Conservation (phyloP, 2,113 vertebrate genomes). For the Chionodraco myersi region DNA sequence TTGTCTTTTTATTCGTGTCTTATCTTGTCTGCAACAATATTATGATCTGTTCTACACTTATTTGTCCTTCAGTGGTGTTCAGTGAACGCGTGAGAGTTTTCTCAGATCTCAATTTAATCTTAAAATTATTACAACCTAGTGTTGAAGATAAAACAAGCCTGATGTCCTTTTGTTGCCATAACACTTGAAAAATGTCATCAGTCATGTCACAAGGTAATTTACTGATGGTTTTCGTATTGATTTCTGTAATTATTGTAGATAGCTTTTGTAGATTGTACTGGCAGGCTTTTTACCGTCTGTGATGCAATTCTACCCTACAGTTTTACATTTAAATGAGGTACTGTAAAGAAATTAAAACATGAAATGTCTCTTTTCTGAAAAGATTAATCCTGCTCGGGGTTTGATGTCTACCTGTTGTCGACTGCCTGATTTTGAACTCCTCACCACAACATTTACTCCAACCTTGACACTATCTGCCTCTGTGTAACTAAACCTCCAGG, state of each 20-base stretch:
- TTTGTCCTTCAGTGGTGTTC: constrained; percentile 17
- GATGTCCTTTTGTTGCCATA: constrained; percentile 1
- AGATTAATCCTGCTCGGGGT: neutral
- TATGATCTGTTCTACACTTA: constrained; percentile 16
- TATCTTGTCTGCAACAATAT: constrained; percentile 19
- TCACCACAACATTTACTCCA: constrained; percentile 51
- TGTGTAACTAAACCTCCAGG: constrained; percentile 40
- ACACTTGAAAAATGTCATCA: neutral
- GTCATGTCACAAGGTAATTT: neutral
- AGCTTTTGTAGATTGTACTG: neutral
- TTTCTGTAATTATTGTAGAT: neutral
- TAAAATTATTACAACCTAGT: neutral
- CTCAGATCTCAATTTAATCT: neutral
- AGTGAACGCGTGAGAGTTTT: neutral
- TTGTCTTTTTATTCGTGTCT: constrained; percentile 20
- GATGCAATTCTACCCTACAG: neutral
- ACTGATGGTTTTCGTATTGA: neutral
- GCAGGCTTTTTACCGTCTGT: neutral
- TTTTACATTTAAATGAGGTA: neutral
- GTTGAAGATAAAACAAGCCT: neutral
- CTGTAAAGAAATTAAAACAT: constrained; percentile 4
- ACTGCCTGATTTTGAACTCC: constrained; percentile 45
- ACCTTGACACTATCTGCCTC: constrained; percentile 38
- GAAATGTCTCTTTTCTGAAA: neutral
- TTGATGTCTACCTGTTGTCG: constrained; percentile 1